A percentile compares a stretch with the other conserved stretches of the same genome.
These are phyloP conservation scores for Esox lucius DNA, from an alignment of 2,797 vertebrate genomes.

Conservation along the genomic window DNA sequence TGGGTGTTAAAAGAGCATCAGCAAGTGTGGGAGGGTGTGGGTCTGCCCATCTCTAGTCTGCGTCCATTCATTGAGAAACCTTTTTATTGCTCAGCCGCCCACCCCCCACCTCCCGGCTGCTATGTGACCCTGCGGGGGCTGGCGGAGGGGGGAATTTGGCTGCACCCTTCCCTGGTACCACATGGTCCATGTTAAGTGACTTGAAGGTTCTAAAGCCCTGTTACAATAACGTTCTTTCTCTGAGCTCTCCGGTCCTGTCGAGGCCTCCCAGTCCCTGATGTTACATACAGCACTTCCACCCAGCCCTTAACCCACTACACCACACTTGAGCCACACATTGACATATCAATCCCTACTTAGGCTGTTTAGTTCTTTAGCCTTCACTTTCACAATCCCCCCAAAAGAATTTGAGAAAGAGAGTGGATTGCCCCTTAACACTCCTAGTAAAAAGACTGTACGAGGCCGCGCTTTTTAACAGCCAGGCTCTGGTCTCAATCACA, in stretches of 20 bases:
- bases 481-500: conserved; percentile 86
- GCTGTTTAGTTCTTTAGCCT: conserved; percentile 35
- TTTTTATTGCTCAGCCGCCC: too few relatives aligned
- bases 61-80: conserved; percentile 27
- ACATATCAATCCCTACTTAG: conserved; percentile 61
- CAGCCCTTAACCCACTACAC: conserved; percentile 54
- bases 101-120: conserved; percentile 17
- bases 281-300: conserved; percentile 25
- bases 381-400: conserved; percentile 39
- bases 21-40: conserved; percentile 8
- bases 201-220: conserved; percentile 51
- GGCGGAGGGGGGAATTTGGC: neutral
- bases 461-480: conserved; percentile 77
- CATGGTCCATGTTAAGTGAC: conserved; percentile 60
- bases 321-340: conserved; percentile 66
- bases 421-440: conserved; percentile 75
- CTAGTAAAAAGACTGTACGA: conserved; percentile 71
- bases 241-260: conserved; percentile 42
- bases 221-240: conserved; percentile 60
- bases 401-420: conserved; percentile 54
- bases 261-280: conserved; percentile 3
- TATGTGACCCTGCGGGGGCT: conserved; percentile 14
- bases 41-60: conserved; percentile 13
- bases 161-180: conserved; percentile 36
- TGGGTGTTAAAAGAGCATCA: neutral